phyloP scores from a whole-genome alignment of 1,140 invertebrate genomes.

The Gryllus bimaculatus region DNA sequence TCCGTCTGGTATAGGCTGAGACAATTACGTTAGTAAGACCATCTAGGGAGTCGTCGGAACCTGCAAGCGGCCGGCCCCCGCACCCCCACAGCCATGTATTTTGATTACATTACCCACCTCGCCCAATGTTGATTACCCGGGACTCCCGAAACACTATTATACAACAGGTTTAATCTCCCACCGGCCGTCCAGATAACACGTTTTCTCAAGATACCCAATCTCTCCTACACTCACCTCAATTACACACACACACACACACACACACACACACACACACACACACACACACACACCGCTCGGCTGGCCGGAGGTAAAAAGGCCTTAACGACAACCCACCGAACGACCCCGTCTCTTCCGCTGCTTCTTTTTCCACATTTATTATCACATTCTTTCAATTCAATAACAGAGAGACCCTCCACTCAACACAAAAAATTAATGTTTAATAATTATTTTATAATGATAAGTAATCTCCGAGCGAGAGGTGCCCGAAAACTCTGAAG shows the following conservation, averaged over 20 bases:
- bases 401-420: not conserved
- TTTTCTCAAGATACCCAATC: slow-evolving; percentile 1
- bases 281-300: not conserved
- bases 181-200: not conserved
- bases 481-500: not conserved
- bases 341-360: not conserved
- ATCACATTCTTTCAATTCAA: slow-evolving; percentile 5
- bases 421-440: not conserved
- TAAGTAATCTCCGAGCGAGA: not conserved
- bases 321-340: not conserved
- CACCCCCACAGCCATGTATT: not conserved
- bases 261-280: not conserved
- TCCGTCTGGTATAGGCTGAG: not conserved
- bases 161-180: not conserved
- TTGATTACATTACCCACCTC: slow-evolving; percentile 4
- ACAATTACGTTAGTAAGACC: not conserved
- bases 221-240: not conserved
- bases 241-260: not conserved
- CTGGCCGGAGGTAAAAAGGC: not conserved
- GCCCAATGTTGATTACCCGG: not conserved
- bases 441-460: not conserved
- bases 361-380: not conserved
- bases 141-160: not conserved
- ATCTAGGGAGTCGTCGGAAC: not conserved
- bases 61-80: not conserved